phyloP scores from a whole-genome alignment of 1,140 invertebrate genomes.

The Pachypsylla venusta region DNA sequence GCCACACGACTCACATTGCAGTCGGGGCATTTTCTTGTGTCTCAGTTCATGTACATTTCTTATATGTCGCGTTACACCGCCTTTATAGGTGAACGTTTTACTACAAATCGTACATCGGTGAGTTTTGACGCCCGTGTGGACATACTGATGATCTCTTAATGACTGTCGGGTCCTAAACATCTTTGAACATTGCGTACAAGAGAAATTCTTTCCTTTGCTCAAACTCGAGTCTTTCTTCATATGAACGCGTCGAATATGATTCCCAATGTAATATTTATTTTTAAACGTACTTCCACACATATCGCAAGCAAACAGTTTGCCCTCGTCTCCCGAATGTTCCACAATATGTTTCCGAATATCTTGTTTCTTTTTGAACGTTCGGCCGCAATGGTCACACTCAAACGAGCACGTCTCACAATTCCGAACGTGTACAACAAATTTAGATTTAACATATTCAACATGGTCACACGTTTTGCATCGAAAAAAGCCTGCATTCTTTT shows the following conservation, averaged over 20 bases:
- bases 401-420: no score
- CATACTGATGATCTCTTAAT: not conserved
- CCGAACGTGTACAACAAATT: no score
- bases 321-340: no score
- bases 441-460: no score
- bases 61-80: not conserved
- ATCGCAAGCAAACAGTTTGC: not conserved
- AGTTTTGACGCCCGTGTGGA: conserved; percentile 21
- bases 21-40: conserved; percentile 28
- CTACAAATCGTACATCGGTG: conserved; percentile 33
- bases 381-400: no score
- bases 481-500: no score
- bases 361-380: no score
- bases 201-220: not conserved
- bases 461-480: no score
- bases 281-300: not conserved
- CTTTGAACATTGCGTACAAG: not conserved
- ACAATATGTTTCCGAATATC: no score
- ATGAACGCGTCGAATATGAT: not conserved
- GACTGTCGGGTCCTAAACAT: not conserved
- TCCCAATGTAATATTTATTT: not conserved
- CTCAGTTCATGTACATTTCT: conserved; percentile 25
- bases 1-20: conserved; percentile 45
- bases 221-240: not conserved
- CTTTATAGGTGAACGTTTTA: conserved; percentile 24